Conservation (phyloP, 2,113 vertebrate genomes). For the Todiramphus saurophagus region DNA sequence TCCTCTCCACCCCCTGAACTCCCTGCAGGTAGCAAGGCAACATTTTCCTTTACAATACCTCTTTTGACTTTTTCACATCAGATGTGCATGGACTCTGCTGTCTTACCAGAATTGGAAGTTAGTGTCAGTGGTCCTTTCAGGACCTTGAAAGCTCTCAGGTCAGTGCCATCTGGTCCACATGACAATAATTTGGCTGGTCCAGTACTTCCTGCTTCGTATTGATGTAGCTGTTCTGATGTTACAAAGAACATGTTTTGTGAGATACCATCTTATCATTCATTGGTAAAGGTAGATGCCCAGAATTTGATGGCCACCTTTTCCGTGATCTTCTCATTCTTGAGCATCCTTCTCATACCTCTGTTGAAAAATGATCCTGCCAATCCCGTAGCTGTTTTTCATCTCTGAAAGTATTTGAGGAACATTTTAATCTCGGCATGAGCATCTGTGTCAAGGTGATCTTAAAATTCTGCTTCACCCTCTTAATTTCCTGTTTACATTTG, state of each 20-base stretch:
- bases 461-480: neutral
- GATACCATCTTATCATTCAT: neutral
- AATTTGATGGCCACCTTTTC: neutral
- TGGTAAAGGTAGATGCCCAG: neutral
- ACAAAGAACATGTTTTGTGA: neutral
- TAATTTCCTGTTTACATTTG: conserved; percentile 25
- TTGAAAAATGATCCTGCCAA: neutral
- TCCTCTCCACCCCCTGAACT: neutral
- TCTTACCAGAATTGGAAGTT: neutral
- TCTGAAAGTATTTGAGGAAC: neutral
- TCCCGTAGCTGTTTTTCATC: neutral
- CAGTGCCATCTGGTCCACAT: neutral
- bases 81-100: neutral
- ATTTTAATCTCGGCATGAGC: neutral
- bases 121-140: neutral
- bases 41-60: neutral
- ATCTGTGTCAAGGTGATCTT: neutral
- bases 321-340: neutral
- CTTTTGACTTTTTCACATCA: neutral
- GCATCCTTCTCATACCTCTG: neutral
- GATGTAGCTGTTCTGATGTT: neutral
- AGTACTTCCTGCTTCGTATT: neutral
- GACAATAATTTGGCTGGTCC: neutral
- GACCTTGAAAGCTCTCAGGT: neutral
- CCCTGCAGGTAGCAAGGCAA: neutral